Conservation (phyloP, 2,797 vertebrate genomes). For the Rhabdomys pumilio region DNA sequence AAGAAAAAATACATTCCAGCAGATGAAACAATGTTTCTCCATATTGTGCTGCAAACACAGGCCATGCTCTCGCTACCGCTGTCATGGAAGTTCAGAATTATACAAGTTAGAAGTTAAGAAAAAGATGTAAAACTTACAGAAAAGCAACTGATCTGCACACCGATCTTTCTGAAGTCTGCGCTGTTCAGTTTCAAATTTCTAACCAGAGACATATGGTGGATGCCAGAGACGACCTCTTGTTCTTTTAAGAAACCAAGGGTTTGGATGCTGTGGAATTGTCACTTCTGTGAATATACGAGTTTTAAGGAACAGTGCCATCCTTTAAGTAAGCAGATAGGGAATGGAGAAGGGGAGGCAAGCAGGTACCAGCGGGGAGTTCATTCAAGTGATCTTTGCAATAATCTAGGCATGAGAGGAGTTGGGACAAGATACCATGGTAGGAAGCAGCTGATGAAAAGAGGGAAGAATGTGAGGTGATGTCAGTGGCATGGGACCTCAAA, state of each 20-base stretch:
- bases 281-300: neutral
- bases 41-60: rapidly evolving
- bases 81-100: neutral
- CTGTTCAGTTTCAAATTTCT: slow-evolving; percentile 61
- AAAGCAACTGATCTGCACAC: slow-evolving; percentile 5
- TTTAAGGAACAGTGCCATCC: neutral
- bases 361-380: neutral
- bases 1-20: slow-evolving; percentile 16
- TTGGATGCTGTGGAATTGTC: neutral
- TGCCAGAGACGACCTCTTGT: slow-evolving; percentile 40
- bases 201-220: slow-evolving; percentile 30
- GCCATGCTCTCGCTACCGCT: neutral
- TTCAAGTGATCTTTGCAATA: neutral
- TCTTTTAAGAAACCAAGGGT: neutral
- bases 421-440: neutral
- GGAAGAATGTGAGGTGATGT: rapidly evolving
- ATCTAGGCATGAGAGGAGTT: neutral
- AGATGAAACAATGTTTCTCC: neutral
- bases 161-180: neutral
- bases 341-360: neutral
- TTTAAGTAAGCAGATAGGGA: neutral
- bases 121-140: neutral
- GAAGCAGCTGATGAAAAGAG: slow-evolving; percentile 2
- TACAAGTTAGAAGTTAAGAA: slow-evolving; percentile 38
- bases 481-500: neutral